Evolutionary conservation across 1,140 invertebrate species (phyloP), one percentile per base, ranked within the genome.

Genomic region (Heliconius nattereri): DNA sequence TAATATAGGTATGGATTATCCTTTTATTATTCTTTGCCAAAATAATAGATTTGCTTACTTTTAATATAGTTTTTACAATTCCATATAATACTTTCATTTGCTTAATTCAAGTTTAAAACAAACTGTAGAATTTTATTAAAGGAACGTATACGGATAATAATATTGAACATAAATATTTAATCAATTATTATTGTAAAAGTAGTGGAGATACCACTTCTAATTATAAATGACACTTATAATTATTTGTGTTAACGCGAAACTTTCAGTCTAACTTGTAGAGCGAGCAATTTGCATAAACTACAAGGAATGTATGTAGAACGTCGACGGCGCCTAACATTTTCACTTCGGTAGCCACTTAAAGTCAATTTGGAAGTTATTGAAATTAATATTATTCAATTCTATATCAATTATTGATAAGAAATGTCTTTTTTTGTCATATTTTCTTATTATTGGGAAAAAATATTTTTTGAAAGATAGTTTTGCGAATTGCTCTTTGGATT

Each of bases 251-350:
- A 66, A 66, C 60, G 60, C 6, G 11, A 29, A 66, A 66, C 60
- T 66, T 66, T 29, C 60, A 66, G 60, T 16, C 60, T 66, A 66
- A 29, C 60, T 66, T 29, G 60, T 66, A 29, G 26, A 66, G 23
- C 60, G 13, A 66, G 60, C 23, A 29, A 66, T 66, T 72, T 72
- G 71, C 35, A 57, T 49, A 66, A 76, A 66, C 26, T 66, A 54
- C 60, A 26, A 19, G 75, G 57, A 7, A 75, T 57, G 35, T 35
- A 75, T 57, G 35, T 35, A 66, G 19, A 76, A 66, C 32, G 60
- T 76, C 75, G 66, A 66, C 35, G 75, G 75, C 75, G 75, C 75
- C 75, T 70, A 76, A 76, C 35, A 70, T 45, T 26, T 76, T 45
- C 23, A 76, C 23, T 32, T 49, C 37, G 45, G 75, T 76, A 76